These are phyloP conservation scores for Enteromius anoplus DNA, from an alignment of 2,797 vertebrate genomes.

Conservation along the genomic window DNA sequence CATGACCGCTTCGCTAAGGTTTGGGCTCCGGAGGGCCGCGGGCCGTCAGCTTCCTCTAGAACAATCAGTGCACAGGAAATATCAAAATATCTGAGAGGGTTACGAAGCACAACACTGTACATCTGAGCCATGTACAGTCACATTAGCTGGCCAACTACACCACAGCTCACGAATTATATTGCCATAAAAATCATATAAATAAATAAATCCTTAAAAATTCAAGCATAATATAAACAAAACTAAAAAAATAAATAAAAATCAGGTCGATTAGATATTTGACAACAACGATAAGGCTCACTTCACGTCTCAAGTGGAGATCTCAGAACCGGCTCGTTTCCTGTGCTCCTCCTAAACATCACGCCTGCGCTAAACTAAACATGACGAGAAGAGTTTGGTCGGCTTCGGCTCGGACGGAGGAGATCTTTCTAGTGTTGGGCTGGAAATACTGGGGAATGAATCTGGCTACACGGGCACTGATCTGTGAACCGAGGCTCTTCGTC, in stretches of 20 bases:
- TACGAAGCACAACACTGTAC: slow-evolving; percentile 64
- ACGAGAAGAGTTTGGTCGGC: neutral
- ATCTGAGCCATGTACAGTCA: slow-evolving; percentile 73
- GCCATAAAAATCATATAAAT: slow-evolving; percentile 74
- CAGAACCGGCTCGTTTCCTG: slow-evolving; percentile 74
- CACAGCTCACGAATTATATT: slow-evolving; percentile 78
- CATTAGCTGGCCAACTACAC: slow-evolving; percentile 79
- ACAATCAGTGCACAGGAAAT: slow-evolving; percentile 68
- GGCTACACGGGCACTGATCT: neutral
- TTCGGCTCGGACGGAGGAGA: neutral
- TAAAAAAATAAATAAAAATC: slow-evolving; percentile 57
- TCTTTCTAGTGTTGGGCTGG: neutral
- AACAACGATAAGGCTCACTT: slow-evolving; percentile 82
- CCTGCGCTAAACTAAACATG: slow-evolving; percentile 48
- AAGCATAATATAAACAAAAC: slow-evolving; percentile 79
- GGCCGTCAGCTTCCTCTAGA: slow-evolving; percentile 53
- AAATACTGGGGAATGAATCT: neutral
- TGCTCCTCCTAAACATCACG: slow-evolving; percentile 75
- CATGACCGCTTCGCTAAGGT: neutral
- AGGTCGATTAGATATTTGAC: slow-evolving; percentile 78
- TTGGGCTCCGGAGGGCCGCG: neutral
- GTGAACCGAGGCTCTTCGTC: neutral
- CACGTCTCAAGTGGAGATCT: slow-evolving; percentile 69
- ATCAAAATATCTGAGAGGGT: slow-evolving; percentile 70
- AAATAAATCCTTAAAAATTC: slow-evolving; percentile 63